Evolutionary conservation across 1,140 invertebrate species (phyloP).

Genomic region (Cherax destructor): DNA sequence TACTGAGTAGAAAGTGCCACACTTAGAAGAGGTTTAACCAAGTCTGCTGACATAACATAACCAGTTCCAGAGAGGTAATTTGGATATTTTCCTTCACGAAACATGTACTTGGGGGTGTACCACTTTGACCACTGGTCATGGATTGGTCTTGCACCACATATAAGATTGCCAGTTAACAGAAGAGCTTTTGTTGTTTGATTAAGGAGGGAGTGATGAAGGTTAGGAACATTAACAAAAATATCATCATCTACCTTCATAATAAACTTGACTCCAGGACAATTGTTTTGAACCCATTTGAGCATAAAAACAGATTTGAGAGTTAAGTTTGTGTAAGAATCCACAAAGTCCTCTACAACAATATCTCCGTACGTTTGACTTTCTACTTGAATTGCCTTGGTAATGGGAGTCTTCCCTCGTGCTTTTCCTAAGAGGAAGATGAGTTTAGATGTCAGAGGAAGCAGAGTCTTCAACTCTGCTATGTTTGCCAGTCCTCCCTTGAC

Average conservation of each 20-base stretch:
- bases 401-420: constrained; percentile 15
- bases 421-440: constrained; percentile 85
- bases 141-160: constrained; percentile 85
- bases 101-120: constrained; percentile 88
- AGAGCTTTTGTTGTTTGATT: constrained; percentile 64
- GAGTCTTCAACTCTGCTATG: background rate
- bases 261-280: constrained; percentile 84
- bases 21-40: constrained; percentile 80
- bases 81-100: constrained; percentile 83
- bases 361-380: constrained; percentile 73
- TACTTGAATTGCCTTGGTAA: constrained; percentile 57
- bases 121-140: constrained; percentile 85
- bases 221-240: constrained; percentile 89
- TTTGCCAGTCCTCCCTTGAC: background rate
- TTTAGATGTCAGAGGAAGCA: constrained; percentile 71
- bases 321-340: constrained; percentile 91
- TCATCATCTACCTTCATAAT: constrained; percentile 93
- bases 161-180: constrained; percentile 83
- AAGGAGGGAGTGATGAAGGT: constrained; percentile 78
- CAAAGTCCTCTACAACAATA: constrained; percentile 81
- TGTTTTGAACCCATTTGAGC: constrained; percentile 84
- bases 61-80: constrained; percentile 90
- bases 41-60: constrained; percentile 86
- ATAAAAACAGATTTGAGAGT: constrained; percentile 91
- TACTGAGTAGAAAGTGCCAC: constrained; percentile 81